Conservation (phyloP, 2,113 vertebrate genomes). For the Chionodraco myersi region DNA sequence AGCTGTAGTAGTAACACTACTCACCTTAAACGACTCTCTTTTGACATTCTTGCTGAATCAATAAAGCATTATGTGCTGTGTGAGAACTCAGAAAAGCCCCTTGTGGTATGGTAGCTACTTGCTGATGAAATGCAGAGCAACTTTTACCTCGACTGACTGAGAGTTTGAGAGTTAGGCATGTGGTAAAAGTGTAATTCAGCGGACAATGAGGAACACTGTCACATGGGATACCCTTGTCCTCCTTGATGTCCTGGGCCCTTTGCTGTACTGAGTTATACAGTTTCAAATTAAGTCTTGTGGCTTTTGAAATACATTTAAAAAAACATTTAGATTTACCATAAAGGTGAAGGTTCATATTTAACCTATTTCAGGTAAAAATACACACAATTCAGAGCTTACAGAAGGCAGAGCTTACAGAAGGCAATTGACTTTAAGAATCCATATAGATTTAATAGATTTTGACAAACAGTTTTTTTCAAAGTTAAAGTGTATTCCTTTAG, state of each 20-base stretch:
- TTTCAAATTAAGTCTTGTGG: slow-evolving; percentile 9
- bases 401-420: neutral
- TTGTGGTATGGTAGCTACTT: slow-evolving; percentile 47
- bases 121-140: slow-evolving; percentile 74
- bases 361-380: slow-evolving; percentile 14
- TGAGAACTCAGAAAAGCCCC: slow-evolving; percentile 58
- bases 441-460: neutral
- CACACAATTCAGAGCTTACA: neutral
- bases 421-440: neutral
- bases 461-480: neutral
- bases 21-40: slow-evolving; percentile 62
- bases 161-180: slow-evolving; percentile 42
- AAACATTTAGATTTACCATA: neutral
- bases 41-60: slow-evolving; percentile 72
- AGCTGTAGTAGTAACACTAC: slow-evolving; percentile 51
- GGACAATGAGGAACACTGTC: slow-evolving; percentile 50
- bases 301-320: neutral
- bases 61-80: slow-evolving; percentile 55
- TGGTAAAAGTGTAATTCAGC: slow-evolving; percentile 51
- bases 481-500: neutral
- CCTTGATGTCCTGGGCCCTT: slow-evolving; percentile 9
- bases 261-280: slow-evolving; percentile 23
- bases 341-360: neutral
- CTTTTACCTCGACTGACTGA: slow-evolving; percentile 51
- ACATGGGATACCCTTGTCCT: slow-evolving; percentile 35